These are phyloP conservation scores for Leptarthrus brevirostris DNA, from an alignment of 2,888 invertebrate genomes.

Conservation along the genomic window DNA sequence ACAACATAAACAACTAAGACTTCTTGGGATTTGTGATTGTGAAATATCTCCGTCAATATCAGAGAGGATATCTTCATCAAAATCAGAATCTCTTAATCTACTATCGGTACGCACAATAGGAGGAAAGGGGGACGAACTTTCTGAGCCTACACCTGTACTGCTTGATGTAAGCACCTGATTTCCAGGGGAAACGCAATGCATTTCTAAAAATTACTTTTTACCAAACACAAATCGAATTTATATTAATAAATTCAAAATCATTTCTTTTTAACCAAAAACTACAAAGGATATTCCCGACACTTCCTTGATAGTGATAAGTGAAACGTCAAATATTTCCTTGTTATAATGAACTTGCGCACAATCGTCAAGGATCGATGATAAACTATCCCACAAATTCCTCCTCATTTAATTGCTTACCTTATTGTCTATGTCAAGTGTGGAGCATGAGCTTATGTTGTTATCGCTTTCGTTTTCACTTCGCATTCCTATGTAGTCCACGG, in stretches of 20 bases:
- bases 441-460: slow-evolving; percentile 66
- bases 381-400: not conserved
- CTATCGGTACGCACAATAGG: not conserved
- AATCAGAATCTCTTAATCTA: slow-evolving; percentile 32
- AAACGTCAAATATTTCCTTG: slow-evolving; percentile 3
- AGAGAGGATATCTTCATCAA: slow-evolving; percentile 25
- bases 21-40: slow-evolving; percentile 64
- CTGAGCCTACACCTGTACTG: slow-evolving; percentile 22
- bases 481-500: not conserved
- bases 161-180: slow-evolving; percentile 25
- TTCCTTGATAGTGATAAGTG: not conserved
- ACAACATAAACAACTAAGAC: slow-evolving; percentile 73
- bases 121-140: slow-evolving; percentile 30
- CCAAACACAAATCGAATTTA: too few relatives aligned
- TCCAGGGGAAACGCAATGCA: slow-evolving; percentile 42
- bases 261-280: not conserved
- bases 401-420: slow-evolving; percentile 59
- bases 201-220: not conserved
- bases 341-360: slow-evolving; percentile 17
- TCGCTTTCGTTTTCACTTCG: slow-evolving; percentile 55
- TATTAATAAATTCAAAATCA: too few relatives aligned
- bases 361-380: not conserved
- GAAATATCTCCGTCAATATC: slow-evolving; percentile 12
- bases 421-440: slow-evolving; percentile 65
- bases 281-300: slow-evolving; percentile 3